Evolutionary conservation across 2,888 invertebrate genomes (phyloP).

Genomic region (Anthrax anthrax): DNA sequence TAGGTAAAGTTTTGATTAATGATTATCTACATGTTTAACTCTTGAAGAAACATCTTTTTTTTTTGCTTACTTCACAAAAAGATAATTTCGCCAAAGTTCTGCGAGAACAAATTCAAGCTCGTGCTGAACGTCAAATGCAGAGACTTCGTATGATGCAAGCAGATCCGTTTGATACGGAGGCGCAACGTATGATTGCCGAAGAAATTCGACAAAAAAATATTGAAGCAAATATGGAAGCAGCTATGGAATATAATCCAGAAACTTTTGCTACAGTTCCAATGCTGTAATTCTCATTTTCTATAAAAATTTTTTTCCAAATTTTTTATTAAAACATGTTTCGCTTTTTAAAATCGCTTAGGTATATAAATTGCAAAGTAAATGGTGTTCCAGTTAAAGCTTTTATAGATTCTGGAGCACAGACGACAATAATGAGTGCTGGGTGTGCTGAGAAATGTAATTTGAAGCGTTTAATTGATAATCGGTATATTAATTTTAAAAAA

Average conservation of each 20-base stretch:
- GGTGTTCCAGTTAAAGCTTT: conserved; percentile 95
- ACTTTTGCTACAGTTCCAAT: conserved; percentile 95
- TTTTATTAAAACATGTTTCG: neutral
- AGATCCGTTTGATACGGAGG: conserved; percentile 91
- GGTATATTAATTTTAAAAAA: conserved; percentile 26
- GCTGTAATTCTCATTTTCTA: too few species aligned
- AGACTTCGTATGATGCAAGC: conserved; percentile 78
- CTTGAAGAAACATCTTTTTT: too few species aligned
- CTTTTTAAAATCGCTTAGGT: conserved; percentile 24
- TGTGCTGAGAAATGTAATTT: conserved; percentile 92
- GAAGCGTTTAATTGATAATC: conserved; percentile 74
- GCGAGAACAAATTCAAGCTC: conserved; percentile 65
- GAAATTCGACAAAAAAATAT: conserved; percentile 93
- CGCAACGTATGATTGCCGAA: conserved; percentile 87
- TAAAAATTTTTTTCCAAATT: conserved; percentile 8
- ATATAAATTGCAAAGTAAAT: conserved; percentile 94
- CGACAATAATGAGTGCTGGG: conserved; percentile 93
- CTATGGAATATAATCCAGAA: conserved; percentile 97
- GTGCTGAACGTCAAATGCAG: conserved; percentile 67
- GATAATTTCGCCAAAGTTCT: conserved; percentile 68
- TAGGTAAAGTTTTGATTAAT: conserved; percentile 35
- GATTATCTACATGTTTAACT: too few species aligned
- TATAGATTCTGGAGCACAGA: conserved; percentile 95
- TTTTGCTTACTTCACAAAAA: too few species aligned
- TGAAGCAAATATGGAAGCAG: conserved; percentile 96